phyloP scores from a whole-genome alignment of 2,113 vertebrate species.

The Protomyctophum bolini region DNA sequence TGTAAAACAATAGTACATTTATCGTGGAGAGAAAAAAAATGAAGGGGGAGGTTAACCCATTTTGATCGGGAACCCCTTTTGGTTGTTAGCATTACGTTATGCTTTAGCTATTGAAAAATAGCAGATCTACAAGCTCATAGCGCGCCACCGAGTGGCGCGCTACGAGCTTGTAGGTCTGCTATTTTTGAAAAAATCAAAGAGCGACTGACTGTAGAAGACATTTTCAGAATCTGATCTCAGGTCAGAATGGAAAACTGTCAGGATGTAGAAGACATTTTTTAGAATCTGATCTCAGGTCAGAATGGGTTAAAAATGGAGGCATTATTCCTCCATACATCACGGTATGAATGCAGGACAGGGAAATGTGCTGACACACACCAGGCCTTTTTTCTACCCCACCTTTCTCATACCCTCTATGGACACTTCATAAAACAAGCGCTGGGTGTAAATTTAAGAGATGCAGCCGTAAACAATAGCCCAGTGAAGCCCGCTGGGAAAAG shows the following conservation, averaged over 20 bases:
- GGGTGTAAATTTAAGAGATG: slow-evolving; percentile 77
- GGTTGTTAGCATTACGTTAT: no score
- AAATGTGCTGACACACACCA: slow-evolving; percentile 76
- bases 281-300: no score
- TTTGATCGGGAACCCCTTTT: no score
- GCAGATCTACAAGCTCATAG: no score
- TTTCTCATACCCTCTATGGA: slow-evolving; percentile 73
- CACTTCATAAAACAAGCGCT: slow-evolving; percentile 79
- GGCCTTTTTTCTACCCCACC: slow-evolving; percentile 68
- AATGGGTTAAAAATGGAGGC: slow-evolving; percentile 63
- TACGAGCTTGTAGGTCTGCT: no score
- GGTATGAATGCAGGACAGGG: slow-evolving; percentile 62
- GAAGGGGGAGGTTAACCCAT: slow-evolving; percentile 49
- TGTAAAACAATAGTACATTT: slow-evolving; percentile 64
- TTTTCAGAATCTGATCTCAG: no score
- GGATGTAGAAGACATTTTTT: no score
- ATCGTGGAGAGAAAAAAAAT: slow-evolving; percentile 25
- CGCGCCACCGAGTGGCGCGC: no score
- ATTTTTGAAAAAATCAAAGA: no score
- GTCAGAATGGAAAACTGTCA: no score
- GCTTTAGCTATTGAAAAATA: no score
- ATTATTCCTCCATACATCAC: slow-evolving; percentile 69
- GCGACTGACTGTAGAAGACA: no score
- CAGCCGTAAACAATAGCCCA: slow-evolving; percentile 75
- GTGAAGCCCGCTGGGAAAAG: slow-evolving; percentile 74